phyloP scores from a whole-genome alignment of 2,113 vertebrate genomes.

The Stercorarius parasiticus region DNA sequence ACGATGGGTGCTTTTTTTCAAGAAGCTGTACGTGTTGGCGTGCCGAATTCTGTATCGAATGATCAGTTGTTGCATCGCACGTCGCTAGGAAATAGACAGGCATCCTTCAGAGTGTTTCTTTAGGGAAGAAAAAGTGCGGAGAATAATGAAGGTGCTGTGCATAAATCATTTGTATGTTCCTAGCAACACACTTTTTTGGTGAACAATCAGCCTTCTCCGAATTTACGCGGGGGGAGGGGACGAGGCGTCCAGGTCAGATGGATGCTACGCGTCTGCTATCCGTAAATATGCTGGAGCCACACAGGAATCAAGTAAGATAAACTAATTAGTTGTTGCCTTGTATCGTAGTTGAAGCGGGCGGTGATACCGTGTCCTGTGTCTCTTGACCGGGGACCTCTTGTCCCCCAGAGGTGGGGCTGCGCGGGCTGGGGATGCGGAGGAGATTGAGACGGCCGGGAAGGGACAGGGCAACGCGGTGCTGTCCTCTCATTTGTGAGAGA shows the following conservation, averaged over 20 bases:
- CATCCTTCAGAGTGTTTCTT: background rate
- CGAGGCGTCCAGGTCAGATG: background rate
- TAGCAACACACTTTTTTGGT: rapidly evolving
- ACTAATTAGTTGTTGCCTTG: background rate
- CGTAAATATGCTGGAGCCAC: background rate
- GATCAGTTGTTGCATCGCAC: background rate
- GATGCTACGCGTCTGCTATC: rapidly evolving
- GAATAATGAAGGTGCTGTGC: rapidly evolving
- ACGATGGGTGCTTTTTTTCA: rapidly evolving
- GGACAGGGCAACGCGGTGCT: background rate
- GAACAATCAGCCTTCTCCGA: background rate
- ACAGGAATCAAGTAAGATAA: rapidly evolving
- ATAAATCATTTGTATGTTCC: rapidly evolving
- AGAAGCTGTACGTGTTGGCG: rapidly evolving
- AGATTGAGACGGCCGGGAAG: rapidly evolving
- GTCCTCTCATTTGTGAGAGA: rapidly evolving
- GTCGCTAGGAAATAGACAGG: rapidly evolving
- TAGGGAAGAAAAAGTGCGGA: too few relatives aligned
- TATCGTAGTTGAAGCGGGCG: rapidly evolving
- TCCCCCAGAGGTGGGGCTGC: rapidly evolving
- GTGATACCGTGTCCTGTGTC: background rate
- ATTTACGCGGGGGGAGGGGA: rapidly evolving
- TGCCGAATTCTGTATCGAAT: background rate
- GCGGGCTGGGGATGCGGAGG: rapidly evolving
- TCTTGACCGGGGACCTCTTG: background rate